Evolutionary conservation across 30 jellyfish, hydroid and myxozoan species (phyloP).

Genomic region (Sanderia malayensis): DNA sequence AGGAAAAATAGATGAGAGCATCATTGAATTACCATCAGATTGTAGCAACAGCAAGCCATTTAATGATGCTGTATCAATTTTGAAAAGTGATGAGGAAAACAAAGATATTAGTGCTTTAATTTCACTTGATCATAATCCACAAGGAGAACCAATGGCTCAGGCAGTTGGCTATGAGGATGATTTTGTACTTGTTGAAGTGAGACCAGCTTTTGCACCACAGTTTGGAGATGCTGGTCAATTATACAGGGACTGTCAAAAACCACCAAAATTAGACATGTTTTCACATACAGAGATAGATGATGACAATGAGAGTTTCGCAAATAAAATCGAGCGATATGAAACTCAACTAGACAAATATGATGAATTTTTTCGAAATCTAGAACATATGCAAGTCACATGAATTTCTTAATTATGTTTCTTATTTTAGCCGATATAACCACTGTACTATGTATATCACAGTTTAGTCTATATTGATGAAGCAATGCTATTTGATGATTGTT

Average conservation of each 20-base stretch:
- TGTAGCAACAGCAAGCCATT: background rate
- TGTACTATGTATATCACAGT: too few relatives aligned
- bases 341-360: constrained; percentile 60
- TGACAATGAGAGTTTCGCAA: constrained; percentile 60
- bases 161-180: constrained; percentile 99
- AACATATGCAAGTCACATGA: constrained; percentile 40
- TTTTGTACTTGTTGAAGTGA: constrained; percentile 91
- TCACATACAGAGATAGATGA: constrained; percentile 33
- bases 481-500: too few relatives aligned
- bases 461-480: too few relatives aligned
- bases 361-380: constrained; percentile 67
- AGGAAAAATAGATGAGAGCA: constrained; percentile 61
- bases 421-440: too few relatives aligned
- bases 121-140: constrained; percentile 10
- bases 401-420: background rate
- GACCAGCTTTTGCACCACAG: constrained; percentile 94
- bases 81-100: constrained; percentile 2
- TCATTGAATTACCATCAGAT: constrained; percentile 11
- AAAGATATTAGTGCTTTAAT: constrained; percentile 12
- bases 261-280: constrained; percentile 80
- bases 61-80: background rate
- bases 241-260: constrained; percentile 82
- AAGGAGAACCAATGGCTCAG: constrained; percentile 67
- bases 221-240: constrained; percentile 81
- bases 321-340: constrained; percentile 62